Evolutionary conservation across 2,113 vertebrate genomes (phyloP), one percentile per base, ranked within the genome.

Genomic region (Rhombomys opimus): DNA sequence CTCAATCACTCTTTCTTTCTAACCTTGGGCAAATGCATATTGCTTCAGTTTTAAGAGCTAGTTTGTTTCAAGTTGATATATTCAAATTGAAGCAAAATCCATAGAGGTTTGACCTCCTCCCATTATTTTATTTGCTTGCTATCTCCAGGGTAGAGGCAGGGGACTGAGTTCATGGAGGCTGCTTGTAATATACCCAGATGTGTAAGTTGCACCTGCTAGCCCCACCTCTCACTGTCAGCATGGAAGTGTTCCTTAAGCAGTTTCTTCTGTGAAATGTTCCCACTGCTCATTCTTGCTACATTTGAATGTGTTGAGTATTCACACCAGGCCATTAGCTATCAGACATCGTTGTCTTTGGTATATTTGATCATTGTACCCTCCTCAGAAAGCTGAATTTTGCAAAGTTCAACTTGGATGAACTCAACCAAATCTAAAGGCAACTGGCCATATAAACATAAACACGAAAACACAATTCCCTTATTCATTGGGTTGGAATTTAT

Each of bases 81-180:
- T 41, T 59, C n/a, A 92, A 61, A 85, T 84, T 35, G 63, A 93
- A 96, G 93, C 52, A 92, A 95, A 57, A 84, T 38, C 4, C 13
- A 20, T 70, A 15, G 35, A 68, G 46, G 27, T 35, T 67, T 76
- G 30, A 46, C 17, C 23, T 96, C 78, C 52, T 93, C 30, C 35
- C 63, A n/a, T 86, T 13, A 18, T 93, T 38, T 91, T 50, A 15
- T 90, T 65, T 92, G 38, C 68, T 75, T 94, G 91, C 73, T 95
- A 72, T 18, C 50, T 38, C 18, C 35, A 90, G 30, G 61, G 18
- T 27, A 85, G 63, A 96, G 67, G 32, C 22, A 6, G 65, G 30
- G 32, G 6, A 13, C 35, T 50, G 17, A 86, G n/a, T 91, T 84
- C 22, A 22, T 50, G 30, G 3, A 50, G 61, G 52, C 18, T 3